Evolutionary conservation across 2,113 vertebrate genomes (phyloP).

Genomic region (Varanus salvator): DNA sequence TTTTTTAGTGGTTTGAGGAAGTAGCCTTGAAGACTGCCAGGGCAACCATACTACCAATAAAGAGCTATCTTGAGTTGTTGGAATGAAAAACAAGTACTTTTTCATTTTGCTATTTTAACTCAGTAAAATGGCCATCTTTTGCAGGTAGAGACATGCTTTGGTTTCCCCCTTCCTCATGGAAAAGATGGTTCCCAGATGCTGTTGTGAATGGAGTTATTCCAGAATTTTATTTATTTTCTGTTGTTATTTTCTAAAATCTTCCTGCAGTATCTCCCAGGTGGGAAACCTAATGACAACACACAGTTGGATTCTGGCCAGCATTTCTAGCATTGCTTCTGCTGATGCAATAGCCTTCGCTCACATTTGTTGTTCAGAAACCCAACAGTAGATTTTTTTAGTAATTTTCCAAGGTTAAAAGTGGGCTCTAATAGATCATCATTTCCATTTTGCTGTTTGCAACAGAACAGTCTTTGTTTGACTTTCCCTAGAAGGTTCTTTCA

Average conservation of each 20-base stretch:
- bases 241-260: slow-evolving; percentile 26
- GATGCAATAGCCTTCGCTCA: slow-evolving; percentile 43
- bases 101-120: slow-evolving; percentile 22
- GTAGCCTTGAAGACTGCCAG: slow-evolving; percentile 32
- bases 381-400: slow-evolving; percentile 25
- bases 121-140: slow-evolving; percentile 22
- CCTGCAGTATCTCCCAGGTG: background rate
- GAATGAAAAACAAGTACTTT: slow-evolving; percentile 31
- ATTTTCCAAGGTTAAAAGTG: slow-evolving; percentile 61
- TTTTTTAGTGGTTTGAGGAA: slow-evolving; percentile 3
- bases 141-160: fast-evolving
- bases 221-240: background rate
- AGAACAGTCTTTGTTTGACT: background rate
- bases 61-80: slow-evolving; percentile 37
- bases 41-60: slow-evolving; percentile 20
- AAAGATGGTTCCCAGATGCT: background rate
- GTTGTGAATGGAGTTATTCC: slow-evolving; percentile 1
- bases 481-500: background rate
- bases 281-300: background rate
- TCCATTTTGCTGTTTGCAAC: background rate
- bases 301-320: background rate
- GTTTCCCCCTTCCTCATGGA: background rate
- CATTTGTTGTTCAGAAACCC: slow-evolving; percentile 39
- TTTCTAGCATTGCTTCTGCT: slow-evolving; percentile 25
- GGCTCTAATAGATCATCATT: slow-evolving; percentile 5